Conservation (phyloP, 2,888 invertebrate species). For the Clistopyga incitator region DNA sequence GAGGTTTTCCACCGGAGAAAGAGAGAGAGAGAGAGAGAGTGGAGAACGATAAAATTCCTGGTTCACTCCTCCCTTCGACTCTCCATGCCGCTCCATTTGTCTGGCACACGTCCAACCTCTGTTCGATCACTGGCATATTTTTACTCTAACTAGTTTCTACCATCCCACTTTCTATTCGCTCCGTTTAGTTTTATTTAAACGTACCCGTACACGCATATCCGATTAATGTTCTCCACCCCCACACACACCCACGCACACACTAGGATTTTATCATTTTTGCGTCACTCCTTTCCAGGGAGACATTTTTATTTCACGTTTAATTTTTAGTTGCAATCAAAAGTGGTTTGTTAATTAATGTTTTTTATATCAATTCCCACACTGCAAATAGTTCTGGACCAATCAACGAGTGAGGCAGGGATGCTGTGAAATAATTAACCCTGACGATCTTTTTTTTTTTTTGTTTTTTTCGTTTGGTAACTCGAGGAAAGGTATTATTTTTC, state of each 20-base stretch:
- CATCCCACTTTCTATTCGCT: conserved; percentile 42
- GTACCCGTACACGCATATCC: conserved; percentile 58
- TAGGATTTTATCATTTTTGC: not conserved
- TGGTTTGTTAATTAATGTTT: too few relatives aligned
- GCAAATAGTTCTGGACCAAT: not conserved
- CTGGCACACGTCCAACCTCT: conserved; percentile 71
- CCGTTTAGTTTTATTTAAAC: conserved; percentile 42
- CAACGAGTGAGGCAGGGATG: not conserved
- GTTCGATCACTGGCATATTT: conserved; percentile 67
- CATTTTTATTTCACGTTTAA: not conserved
- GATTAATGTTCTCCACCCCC: conserved; percentile 36
- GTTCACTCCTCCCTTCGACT: conserved; percentile 13
- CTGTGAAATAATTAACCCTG: not conserved
- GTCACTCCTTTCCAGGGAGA: not conserved
- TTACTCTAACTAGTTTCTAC: conserved; percentile 63
- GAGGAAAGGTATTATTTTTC: conserved; percentile 2
- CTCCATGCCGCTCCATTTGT: conserved; percentile 66
- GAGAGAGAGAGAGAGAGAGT: conserved; percentile 49
- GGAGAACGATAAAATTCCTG: conserved; percentile 70
- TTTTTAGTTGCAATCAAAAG: too few relatives aligned
- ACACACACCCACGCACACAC: conserved; percentile 16
- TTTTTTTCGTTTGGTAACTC: not conserved
- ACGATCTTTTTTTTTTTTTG: too few relatives aligned
- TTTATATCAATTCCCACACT: too few relatives aligned
- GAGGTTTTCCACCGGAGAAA: conserved; percentile 55